These are phyloP conservation scores for Panthera tigris DNA, from an alignment of 2,113 vertebrate genomes.

Conservation along the genomic window DNA sequence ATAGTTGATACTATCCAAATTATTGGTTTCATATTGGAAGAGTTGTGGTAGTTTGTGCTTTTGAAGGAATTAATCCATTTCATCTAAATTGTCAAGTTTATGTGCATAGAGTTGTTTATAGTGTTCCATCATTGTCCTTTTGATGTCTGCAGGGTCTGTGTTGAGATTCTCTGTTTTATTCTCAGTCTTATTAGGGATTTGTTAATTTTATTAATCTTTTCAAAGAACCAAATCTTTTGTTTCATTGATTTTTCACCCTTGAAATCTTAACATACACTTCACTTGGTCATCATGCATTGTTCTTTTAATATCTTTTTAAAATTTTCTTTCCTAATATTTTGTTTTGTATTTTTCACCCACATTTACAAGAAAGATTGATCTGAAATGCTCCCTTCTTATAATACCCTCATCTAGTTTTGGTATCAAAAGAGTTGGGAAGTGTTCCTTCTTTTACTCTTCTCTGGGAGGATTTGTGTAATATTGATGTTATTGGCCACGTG, in stretches of 20 bases:
- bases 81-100: slow-evolving; percentile 10
- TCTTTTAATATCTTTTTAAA: slow-evolving; percentile 30
- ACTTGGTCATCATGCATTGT: slow-evolving; percentile 57
- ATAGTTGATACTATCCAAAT: slow-evolving; percentile 25
- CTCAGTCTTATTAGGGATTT: slow-evolving; percentile 10
- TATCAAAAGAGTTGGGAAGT: slow-evolving; percentile 14
- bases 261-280: neutral
- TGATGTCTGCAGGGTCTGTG: neutral
- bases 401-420: slow-evolving; percentile 20
- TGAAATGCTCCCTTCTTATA: slow-evolving; percentile 49
- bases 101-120: slow-evolving; percentile 17
- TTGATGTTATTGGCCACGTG: slow-evolving; percentile 32
- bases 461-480: slow-evolving; percentile 31
- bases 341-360: neutral
- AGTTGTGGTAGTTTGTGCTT: slow-evolving; percentile 19
- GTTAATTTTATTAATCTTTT: slow-evolving; percentile 52
- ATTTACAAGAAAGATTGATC: slow-evolving; percentile 24
- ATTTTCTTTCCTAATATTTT: slow-evolving; percentile 47
- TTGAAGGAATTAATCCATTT: slow-evolving; percentile 19
- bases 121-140: slow-evolving; percentile 19
- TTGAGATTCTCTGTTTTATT: neutral
- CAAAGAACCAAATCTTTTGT: slow-evolving; percentile 36
- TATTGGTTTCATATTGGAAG: slow-evolving; percentile 6
- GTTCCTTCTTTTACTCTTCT: slow-evolving; percentile 34
- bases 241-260: slow-evolving; percentile 43